These are phyloP conservation scores for Onychostruthus taczanowskii DNA, from an alignment of 2,113 vertebrate genomes.

Conservation along the genomic window DNA sequence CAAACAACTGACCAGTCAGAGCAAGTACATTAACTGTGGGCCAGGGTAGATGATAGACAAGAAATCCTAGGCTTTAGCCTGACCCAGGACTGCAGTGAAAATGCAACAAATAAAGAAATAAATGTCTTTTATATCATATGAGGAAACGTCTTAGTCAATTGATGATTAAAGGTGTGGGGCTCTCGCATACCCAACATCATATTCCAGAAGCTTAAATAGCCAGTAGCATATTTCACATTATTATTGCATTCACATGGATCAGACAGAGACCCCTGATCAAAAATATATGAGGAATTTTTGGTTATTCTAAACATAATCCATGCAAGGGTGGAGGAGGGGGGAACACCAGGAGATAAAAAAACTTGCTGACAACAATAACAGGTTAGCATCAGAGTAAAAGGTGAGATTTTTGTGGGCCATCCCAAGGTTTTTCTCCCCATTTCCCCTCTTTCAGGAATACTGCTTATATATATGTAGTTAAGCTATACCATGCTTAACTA, in stretches of 20 bases:
- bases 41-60: background rate
- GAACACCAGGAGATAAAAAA: background rate
- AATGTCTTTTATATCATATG: background rate
- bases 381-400: background rate
- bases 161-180: background rate
- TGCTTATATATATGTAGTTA: no score
- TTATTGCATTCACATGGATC: background rate
- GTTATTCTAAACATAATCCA: background rate
- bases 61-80: background rate
- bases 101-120: background rate
- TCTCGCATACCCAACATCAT: background rate
- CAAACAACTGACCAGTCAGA: background rate
- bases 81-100: background rate
- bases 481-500: background rate
- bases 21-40: background rate
- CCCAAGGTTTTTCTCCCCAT: background rate
- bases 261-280: background rate
- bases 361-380: background rate
- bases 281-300: background rate
- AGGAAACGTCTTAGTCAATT: background rate
- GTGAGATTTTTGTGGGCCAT: background rate
- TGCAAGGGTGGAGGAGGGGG: rapidly evolving
- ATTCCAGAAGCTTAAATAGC: background rate
- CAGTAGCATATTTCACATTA: background rate
- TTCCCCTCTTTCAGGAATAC: background rate